These are phyloP conservation scores for Hyaena hyaena DNA, from an alignment of 2,113 vertebrate genomes.

Conservation along the genomic window DNA sequence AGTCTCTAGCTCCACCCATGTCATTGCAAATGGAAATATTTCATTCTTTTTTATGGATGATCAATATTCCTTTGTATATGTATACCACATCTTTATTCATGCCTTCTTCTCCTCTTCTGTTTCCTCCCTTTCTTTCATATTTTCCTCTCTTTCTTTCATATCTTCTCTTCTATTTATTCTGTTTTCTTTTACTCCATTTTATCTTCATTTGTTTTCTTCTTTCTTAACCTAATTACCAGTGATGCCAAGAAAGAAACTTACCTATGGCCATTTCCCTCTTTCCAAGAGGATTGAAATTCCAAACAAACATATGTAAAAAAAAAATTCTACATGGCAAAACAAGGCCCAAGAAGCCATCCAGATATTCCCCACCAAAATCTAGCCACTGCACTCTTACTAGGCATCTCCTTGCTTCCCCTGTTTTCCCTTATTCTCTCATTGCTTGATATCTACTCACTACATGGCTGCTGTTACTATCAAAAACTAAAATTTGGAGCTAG, in stretches of 20 bases:
- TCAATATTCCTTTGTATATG: no score
- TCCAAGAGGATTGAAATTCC: neutral
- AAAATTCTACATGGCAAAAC: neutral
- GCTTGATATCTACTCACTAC: neutral
- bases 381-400: neutral
- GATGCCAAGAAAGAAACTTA: neutral
- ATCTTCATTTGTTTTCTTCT: neutral
- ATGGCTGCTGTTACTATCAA: neutral
- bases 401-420: neutral
- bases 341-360: neutral
- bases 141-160: neutral
- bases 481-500: neutral
- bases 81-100: neutral
- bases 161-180: neutral
- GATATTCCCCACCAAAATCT: neutral
- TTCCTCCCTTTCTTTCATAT: neutral
- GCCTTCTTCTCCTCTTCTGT: neutral
- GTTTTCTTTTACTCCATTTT: neutral
- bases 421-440: neutral
- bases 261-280: neutral
- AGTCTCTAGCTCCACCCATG: no score
- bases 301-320: neutral
- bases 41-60: no score
- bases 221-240: neutral
- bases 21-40: no score